These are phyloP conservation scores for Nephrotoma guestfalica DNA, from an alignment of 2,888 invertebrate genomes.

Conservation along the genomic window DNA sequence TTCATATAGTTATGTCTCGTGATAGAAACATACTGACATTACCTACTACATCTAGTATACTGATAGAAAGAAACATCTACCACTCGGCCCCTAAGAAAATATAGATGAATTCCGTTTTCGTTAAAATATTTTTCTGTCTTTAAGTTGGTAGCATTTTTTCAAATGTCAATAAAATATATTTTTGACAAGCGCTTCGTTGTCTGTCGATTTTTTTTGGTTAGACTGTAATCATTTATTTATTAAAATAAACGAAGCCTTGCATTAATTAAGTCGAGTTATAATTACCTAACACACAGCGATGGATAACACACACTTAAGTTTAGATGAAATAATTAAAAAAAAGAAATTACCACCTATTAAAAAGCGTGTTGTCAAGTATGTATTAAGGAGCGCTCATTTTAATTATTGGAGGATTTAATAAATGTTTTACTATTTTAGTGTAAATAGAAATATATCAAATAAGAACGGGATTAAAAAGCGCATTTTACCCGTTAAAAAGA, in stretches of 20 bases:
- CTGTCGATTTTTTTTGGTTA: neutral
- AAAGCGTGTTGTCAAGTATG: slow-evolving; percentile 1
- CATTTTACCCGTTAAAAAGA: neutral
- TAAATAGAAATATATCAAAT: neutral
- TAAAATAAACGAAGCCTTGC: neutral
- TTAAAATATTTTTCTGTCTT: neutral
- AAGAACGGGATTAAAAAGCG: neutral
- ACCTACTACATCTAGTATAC: no score
- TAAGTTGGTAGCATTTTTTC: neutral
- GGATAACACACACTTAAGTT: slow-evolving; percentile 20
- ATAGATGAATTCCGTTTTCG: neutral
- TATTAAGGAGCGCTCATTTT: neutral
- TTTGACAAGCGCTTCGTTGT: neutral
- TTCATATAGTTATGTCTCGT: no score
- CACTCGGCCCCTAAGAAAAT: no score
- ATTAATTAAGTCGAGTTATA: neutral
- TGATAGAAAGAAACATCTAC: no score
- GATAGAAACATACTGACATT: no score
- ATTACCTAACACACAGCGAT: neutral
- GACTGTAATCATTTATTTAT: neutral
- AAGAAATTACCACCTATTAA: slow-evolving; percentile 15
- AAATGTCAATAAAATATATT: neutral
- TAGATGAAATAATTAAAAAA: slow-evolving; percentile 24
- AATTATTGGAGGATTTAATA: neutral
- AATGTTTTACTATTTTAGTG: neutral